phyloP scores from a whole-genome alignment of 1,140 invertebrate genomes.

The Diorhabda sublineata region DNA sequence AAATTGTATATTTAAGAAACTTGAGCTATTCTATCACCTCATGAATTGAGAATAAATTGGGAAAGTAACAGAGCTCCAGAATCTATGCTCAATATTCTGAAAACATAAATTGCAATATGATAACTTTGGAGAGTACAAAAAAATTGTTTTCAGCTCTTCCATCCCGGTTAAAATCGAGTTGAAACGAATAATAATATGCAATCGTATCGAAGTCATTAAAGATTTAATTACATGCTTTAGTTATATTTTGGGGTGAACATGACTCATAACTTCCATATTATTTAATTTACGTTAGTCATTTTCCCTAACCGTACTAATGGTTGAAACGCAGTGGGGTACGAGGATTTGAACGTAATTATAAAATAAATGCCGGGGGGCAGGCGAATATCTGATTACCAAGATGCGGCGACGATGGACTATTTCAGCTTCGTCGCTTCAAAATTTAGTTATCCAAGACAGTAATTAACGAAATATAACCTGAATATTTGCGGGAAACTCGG shows the following conservation, averaged over 20 bases:
- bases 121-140: too few species aligned
- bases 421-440: slow-evolving; percentile 34
- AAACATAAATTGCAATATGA: too few species aligned
- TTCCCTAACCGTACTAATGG: background rate
- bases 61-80: too few species aligned
- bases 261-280: background rate
- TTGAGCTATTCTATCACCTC: too few species aligned
- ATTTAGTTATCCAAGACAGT: slow-evolving; percentile 29
- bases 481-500: background rate
- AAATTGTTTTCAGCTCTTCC: too few species aligned
- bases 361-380: slow-evolving; percentile 41
- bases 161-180: too few species aligned
- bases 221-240: too few species aligned
- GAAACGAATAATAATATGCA: too few species aligned
- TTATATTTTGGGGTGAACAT: background rate
- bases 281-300: background rate
- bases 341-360: slow-evolving; percentile 38
- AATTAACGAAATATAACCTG: slow-evolving; percentile 29
- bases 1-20: too few species aligned
- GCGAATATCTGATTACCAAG: slow-evolving; percentile 42
- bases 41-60: too few species aligned
- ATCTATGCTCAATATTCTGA: too few species aligned
- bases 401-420: slow-evolving; percentile 32
- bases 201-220: too few species aligned
- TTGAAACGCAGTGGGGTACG: background rate